Base-by-base conservation (phyloP, 2,888 invertebrate genomes). In the Mesochorus sp. region DNA sequence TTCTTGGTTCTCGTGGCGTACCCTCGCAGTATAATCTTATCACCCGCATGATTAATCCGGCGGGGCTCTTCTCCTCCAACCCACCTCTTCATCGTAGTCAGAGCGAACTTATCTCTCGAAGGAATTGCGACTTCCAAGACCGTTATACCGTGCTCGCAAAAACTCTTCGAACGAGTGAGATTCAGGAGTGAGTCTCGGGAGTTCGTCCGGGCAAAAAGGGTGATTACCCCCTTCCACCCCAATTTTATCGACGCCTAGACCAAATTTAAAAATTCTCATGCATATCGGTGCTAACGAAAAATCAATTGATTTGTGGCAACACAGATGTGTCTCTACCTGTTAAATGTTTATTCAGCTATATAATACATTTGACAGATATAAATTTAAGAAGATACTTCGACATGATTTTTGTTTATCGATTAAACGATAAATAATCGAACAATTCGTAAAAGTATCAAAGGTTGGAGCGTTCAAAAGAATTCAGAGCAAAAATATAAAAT, bases 31-130 rank as follows among this genome's bases (percentile, higher is more conserved):
- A 74, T 78, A 74, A 78, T 74, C 78, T 78, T 78, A 74, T 74
- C 74, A 73, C 73, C 70, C 70, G 73, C 68, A 70, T 78, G 73
- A 78, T 78, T 74, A 78, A 73, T 78, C 74, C 70, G 10, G 51
- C 26, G 19, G 42, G 28, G 62, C 55, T 55, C 39, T 49, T 42
- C 6, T 61, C 47, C 37, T 42, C 28, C 14, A 2, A 26, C 42
- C 51, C 51, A 26, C 39, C 68, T 44, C 37, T 66, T 17, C 24
- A 17, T 51, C 62, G 68, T 53, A 73, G 19, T 68, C 67, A 34
- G 51, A 76, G 64, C 42, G 70, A 78, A 74, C 78, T 78, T 78
- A 74, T 77, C 71, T 74, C 42, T 28, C 42, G 28, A 47, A 55
- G 31, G 59, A 68, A 53, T 49, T 62, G 34, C 55, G 57, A 49